These are phyloP conservation scores for Mionectes macconnelli DNA, from an alignment of 2,113 vertebrate species.

Conservation along the genomic window DNA sequence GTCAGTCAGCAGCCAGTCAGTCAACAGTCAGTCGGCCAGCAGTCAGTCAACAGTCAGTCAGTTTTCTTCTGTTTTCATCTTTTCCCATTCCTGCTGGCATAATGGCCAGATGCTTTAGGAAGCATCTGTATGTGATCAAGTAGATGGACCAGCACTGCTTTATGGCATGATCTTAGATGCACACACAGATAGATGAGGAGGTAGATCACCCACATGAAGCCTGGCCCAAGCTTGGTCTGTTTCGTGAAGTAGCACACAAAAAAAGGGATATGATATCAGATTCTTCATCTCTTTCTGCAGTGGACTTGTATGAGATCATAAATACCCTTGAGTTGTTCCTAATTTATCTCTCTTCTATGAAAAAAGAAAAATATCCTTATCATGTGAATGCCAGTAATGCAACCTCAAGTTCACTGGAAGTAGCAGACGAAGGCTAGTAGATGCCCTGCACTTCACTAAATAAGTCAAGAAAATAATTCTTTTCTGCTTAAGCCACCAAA, in stretches of 20 bases:
- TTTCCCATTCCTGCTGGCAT: background rate
- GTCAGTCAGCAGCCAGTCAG: too few relatives aligned
- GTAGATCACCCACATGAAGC: background rate
- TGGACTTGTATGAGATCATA: background rate
- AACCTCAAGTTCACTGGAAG: background rate
- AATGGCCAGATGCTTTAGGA: background rate
- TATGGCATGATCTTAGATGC: background rate
- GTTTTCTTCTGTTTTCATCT: background rate
- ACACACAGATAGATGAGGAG: background rate
- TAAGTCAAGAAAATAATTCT: background rate
- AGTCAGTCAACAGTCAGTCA: too few relatives aligned
- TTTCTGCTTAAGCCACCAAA: background rate
- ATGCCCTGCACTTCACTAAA: background rate
- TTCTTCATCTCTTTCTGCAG: background rate
- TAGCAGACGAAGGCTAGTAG: background rate
- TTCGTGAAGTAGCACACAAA: background rate
- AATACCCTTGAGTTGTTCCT: background rate
- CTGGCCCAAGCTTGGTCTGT: background rate
- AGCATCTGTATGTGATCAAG: background rate
- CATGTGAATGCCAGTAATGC: background rate
- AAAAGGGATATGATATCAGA: background rate
- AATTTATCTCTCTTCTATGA: background rate
- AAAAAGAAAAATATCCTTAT: background rate
- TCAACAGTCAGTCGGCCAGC: too few relatives aligned
- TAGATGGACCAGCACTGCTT: background rate